phyloP scores from a whole-genome alignment of 2,113 vertebrate genomes.

The Dendropsophus ebraccatus region DNA sequence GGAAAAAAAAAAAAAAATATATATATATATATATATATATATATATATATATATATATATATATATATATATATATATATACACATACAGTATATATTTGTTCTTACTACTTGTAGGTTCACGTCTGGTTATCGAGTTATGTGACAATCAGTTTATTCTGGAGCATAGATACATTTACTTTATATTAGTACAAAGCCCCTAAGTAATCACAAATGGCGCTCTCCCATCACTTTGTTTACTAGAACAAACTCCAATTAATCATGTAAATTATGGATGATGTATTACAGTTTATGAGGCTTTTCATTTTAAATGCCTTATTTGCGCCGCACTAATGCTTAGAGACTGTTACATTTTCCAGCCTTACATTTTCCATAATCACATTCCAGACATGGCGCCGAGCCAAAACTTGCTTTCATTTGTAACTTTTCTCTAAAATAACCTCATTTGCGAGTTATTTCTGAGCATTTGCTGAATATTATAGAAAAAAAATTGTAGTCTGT shows the following conservation, averaged over 20 bases:
- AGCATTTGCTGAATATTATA: neutral
- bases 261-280: slow-evolving; percentile 32
- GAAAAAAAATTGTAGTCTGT: neutral
- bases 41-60: too few relatives aligned
- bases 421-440: slow-evolving; percentile 17
- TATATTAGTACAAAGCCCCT: slow-evolving; percentile 22
- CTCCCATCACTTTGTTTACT: slow-evolving; percentile 26
- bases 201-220: slow-evolving; percentile 27
- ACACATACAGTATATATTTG: too few relatives aligned
- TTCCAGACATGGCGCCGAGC: slow-evolving; percentile 2
- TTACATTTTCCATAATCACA: neutral
- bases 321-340: neutral
- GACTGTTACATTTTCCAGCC: slow-evolving; percentile 20
- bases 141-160: neutral
- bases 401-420: neutral
- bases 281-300: slow-evolving; percentile 28
- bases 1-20: too few relatives aligned
- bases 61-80: too few relatives aligned
- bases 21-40: too few relatives aligned
- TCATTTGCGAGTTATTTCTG: neutral
- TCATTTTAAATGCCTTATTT: slow-evolving; percentile 36
- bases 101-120: too few relatives aligned
- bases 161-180: neutral
- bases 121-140: neutral
- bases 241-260: slow-evolving; percentile 41